Conservation (phyloP, 2,113 vertebrate genomes). For the Oryzias curvinotus region DNA sequence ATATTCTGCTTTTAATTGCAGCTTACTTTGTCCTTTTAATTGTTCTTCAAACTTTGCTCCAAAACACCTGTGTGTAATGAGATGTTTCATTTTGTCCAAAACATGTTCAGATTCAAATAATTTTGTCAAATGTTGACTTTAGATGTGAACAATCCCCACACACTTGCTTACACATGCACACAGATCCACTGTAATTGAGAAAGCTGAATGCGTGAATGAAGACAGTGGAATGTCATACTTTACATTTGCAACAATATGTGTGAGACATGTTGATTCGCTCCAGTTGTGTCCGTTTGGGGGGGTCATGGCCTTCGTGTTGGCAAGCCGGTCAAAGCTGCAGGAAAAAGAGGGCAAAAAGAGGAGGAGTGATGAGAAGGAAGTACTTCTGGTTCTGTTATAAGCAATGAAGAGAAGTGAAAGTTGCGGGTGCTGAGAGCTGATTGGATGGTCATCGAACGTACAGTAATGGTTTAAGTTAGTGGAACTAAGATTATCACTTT, state of each 20-base stretch:
- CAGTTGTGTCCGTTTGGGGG: constrained; percentile 34
- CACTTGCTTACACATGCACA: neutral
- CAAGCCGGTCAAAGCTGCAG: constrained; percentile 16
- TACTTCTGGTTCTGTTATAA: neutral
- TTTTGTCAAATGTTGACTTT: neutral
- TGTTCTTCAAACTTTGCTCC: too few species aligned
- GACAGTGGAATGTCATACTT: neutral
- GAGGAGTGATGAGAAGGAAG: constrained; percentile 2
- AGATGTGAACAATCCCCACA: neutral
- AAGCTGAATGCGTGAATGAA: constrained; percentile 2
- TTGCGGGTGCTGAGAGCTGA: neutral
- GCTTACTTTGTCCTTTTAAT: too few species aligned
- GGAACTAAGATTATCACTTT: neutral
- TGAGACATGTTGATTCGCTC: constrained; percentile 49
- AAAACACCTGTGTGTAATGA: neutral
- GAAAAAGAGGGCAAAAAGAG: constrained; percentile 21
- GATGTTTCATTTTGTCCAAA: neutral
- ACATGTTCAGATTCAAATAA: neutral
- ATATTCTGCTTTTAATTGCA: neutral
- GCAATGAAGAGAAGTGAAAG: neutral
- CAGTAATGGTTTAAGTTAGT: neutral
- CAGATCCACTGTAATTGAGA: constrained; percentile 9
- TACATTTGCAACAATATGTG: constrained; percentile 14
- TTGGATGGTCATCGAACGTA: neutral
- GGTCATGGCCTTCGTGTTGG: constrained; percentile 37